Evolutionary conservation across 2,888 invertebrate species (phyloP).

Genomic region (Dioctria rufipes): DNA sequence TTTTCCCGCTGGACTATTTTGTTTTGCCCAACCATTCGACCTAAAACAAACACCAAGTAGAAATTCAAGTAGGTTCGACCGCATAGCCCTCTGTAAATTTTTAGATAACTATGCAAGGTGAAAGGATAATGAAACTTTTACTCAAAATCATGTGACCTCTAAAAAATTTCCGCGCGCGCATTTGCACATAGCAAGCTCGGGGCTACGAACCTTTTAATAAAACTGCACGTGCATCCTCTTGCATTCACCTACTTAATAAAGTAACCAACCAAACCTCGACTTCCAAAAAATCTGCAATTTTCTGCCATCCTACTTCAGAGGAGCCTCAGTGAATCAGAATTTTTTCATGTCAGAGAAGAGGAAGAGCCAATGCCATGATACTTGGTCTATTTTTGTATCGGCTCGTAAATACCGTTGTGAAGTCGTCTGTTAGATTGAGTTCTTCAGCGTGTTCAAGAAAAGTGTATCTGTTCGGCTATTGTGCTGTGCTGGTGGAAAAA

Average conservation of each 20-base stretch:
- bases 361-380: conserved; percentile 45
- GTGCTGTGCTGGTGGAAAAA: conserved; percentile 39
- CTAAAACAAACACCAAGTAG: too few species aligned
- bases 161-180: too few species aligned
- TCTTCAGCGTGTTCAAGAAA: conserved; percentile 45
- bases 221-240: background rate
- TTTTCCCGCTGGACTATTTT: too few species aligned
- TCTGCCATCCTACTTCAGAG: conserved; percentile 21
- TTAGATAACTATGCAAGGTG: too few species aligned
- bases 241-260: background rate
- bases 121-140: too few species aligned
- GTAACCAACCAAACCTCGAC: background rate
- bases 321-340: conserved; percentile 28
- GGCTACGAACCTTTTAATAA: too few species aligned
- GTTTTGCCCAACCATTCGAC: too few species aligned
- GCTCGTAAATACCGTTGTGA: conserved; percentile 37
- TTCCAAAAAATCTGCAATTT: background rate
- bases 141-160: too few species aligned
- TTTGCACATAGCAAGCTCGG: too few species aligned
- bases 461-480: conserved; percentile 25
- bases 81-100: too few species aligned
- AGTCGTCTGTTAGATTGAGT: conserved; percentile 44
- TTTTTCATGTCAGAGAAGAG: conserved; percentile 20
- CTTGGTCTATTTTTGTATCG: conserved; percentile 46
- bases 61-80: too few species aligned